These are phyloP conservation scores for Troides helena DNA, from an alignment of 2,888 invertebrate genomes.

Conservation along the genomic window DNA sequence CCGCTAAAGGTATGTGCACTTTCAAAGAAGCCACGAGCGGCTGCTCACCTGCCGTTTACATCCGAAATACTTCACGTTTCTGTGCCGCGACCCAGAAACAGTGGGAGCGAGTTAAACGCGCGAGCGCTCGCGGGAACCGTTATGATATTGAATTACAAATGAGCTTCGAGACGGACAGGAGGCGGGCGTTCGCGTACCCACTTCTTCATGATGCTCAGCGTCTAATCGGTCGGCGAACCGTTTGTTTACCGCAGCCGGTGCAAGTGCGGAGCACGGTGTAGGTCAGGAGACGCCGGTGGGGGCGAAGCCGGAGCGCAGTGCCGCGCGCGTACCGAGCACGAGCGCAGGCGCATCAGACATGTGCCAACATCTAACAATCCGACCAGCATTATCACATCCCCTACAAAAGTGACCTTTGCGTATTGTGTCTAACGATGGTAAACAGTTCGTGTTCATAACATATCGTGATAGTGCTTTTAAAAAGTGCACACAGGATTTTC, in stretches of 20 bases:
- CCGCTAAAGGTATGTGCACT: conserved; percentile 23
- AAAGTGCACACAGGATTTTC: conserved; percentile 51
- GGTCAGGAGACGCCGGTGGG: conserved; percentile 68
- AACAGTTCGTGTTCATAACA: conserved; percentile 52
- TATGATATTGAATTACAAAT: conserved; percentile 75
- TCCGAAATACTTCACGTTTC: conserved; percentile 48
- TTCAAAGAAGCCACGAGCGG: conserved; percentile 21
- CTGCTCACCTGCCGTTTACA: conserved; percentile 36
- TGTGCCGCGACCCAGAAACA: conserved; percentile 64
- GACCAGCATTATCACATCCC: conserved; percentile 42
- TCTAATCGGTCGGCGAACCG: conserved; percentile 79
- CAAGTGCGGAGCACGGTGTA: conserved; percentile 62
- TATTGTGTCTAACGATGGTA: conserved; percentile 64
- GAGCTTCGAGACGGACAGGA: conserved; percentile 48
- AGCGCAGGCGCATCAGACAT: conserved; percentile 63
- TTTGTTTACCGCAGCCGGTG: conserved; percentile 74
- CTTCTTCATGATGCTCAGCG: conserved; percentile 51
- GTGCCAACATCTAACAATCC: conserved; percentile 50
- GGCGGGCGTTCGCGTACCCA: conserved; percentile 46
- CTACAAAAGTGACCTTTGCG: conserved; percentile 58
- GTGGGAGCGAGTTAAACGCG: conserved; percentile 55
- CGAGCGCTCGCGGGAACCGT: conserved; percentile 66
- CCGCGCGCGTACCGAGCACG: conserved; percentile 49
- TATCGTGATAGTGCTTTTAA: conserved; percentile 60
- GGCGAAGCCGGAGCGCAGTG: conserved; percentile 52